A percentile compares a stretch with the other conserved stretches of the same genome.
Evolutionary conservation across 2,888 invertebrate genomes (phyloP).

Genomic region (Willowsia nigromaculata): DNA sequence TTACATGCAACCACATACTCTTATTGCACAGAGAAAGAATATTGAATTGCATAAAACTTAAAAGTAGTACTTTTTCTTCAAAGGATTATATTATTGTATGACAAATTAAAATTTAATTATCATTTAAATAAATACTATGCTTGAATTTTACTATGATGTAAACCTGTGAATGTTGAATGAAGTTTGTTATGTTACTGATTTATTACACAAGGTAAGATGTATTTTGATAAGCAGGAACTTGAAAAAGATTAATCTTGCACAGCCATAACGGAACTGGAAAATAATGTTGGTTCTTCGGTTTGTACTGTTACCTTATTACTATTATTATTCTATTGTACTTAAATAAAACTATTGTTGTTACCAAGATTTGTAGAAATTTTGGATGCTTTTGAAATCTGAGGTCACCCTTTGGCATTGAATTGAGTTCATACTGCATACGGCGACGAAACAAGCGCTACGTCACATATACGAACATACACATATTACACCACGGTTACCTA

Average conservation of each 20-base stretch:
- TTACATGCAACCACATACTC: too few species aligned
- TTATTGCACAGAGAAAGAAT: too few species aligned
- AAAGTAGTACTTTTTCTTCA: too few species aligned
- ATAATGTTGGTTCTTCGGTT: constrained; percentile 53
- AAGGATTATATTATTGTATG: neutral
- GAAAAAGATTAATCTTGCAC: constrained; percentile 61
- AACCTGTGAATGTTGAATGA: constrained; percentile 21
- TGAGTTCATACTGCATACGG: too few species aligned
- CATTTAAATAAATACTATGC: neutral
- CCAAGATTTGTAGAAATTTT: neutral
- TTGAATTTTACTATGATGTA: neutral
- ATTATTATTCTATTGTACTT: constrained; percentile 27
- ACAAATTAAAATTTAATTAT: neutral
- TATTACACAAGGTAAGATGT: constrained; percentile 60
- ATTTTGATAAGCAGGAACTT: constrained; percentile 69
- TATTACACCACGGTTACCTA: too few species aligned
- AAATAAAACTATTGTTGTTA: constrained; percentile 28
- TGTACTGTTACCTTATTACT: constrained; percentile 64
- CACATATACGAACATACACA: too few species aligned
- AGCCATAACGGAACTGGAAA: constrained; percentile 65
- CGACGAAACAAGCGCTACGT: too few species aligned
- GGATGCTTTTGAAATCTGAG: neutral
- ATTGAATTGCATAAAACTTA: too few species aligned
- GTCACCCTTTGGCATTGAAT: too few species aligned
- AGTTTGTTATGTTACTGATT: constrained; percentile 23